Evolutionary conservation across 2,113 vertebrate genomes (phyloP), one percentile per base, ranked within the genome.

Genomic region (Daboia siamensis): DNA sequence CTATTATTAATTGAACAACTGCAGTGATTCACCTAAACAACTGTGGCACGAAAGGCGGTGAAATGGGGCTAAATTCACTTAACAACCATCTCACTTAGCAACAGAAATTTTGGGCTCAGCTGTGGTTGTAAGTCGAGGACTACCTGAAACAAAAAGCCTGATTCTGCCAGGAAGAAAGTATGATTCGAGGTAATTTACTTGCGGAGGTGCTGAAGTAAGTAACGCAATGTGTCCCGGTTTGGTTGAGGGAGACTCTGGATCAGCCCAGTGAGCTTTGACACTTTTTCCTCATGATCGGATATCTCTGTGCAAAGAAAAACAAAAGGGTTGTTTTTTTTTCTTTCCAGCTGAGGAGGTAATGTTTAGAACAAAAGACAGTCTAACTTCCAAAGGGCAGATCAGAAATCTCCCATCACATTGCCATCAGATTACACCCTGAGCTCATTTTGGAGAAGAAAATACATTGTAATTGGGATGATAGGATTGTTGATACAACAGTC

Each of bases 191-290:
- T 33, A 21, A 24, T 93, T 94, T 95, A 99, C 99, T 98, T 98
- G 97, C 95, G 98, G 69, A 99, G 97, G 93, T 99, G 98, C 20
- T 94, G 96, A 93, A 98, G 97, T 92, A 99, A 97, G 96, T 98
- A 98, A 93, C 91, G 96, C 94, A 99, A 97, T 2, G 98, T 99
- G 96, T 98, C 96, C 0, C 96, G 97, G 97, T 99, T 99, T 6
- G 98, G 92, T 11, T 97, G 97, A 15, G 98, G 98, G 96, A 99
- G 97, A 86, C 94, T 97, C 48, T 96, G 95, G 91, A 99, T 97
- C 94, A 99, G 97, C 91, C 96, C 97, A 91, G 97, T 97, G 93
- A 99, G 92, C 46, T 97, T 97, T 87, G 98, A 97, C 91, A 98
- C 97, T 95, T 97, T 97, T 26, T 98, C 98, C 91, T 96, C 92